A percentile compares a stretch with the other conserved stretches of the same genome.
Evolutionary conservation across 37 sponge, comb jelly and placozoan species (phyloP).

Genomic region (Ephydatia muelleri): DNA sequence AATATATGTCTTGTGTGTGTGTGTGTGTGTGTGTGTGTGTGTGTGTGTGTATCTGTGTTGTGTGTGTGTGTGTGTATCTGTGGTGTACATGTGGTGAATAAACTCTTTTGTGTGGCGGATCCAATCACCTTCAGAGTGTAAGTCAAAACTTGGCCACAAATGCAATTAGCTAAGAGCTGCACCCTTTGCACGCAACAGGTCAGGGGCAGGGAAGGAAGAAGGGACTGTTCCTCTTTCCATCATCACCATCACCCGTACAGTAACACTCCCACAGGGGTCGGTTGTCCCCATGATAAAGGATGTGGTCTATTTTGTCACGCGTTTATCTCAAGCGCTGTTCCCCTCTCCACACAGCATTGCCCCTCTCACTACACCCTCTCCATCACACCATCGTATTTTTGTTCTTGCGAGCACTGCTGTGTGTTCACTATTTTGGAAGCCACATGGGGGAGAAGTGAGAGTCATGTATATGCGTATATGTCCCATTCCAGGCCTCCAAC

Average conservation of each 20-base stretch:
- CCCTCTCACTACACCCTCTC: neutral
- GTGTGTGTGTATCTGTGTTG: neutral
- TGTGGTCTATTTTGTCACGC: neutral
- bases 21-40: neutral
- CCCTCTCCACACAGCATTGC: neutral
- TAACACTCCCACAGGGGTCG: neutral
- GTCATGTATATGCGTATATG: too few relatives aligned
- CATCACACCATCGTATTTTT: neutral
- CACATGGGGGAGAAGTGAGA: too few relatives aligned
- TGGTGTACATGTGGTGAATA: neutral
- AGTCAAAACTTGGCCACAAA: neutral
- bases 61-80: neutral
- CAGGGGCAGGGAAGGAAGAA: neutral
- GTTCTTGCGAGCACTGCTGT: neutral
- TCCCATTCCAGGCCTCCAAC: too few relatives aligned
- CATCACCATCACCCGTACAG: too few relatives aligned
- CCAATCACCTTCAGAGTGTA: too few relatives aligned
- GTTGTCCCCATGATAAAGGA: neutral
- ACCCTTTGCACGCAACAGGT: neutral
- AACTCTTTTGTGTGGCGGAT: neutral
- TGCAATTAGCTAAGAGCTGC: neutral
- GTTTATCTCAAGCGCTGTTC: neutral
- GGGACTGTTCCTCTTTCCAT: too few relatives aligned
- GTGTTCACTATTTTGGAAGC: too few relatives aligned
- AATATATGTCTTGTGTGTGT: neutral